Base-by-base conservation (phyloP, 2,888 invertebrate genomes). In the Diaphora mendica region DNA sequence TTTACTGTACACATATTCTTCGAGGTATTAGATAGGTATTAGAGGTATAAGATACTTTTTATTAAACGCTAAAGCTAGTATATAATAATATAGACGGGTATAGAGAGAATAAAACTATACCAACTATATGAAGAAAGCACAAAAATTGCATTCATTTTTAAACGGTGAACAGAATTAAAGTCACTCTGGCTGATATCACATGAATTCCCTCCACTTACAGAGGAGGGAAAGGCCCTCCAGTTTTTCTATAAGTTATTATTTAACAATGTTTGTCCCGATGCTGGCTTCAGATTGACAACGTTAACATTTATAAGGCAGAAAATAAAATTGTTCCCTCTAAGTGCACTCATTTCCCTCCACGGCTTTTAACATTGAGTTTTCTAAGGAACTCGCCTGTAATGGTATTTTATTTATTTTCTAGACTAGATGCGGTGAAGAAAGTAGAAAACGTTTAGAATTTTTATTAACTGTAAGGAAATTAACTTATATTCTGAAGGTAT, bases 321-420 rank as follows among this genome's bases (percentile, higher is more conserved):
- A 85, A 85, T 85, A 81, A 85, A 84, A 85, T 85, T 85, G 79
- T 83, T 78, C 68, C 71, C 30, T 26, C 73, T 78, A 82, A 85
- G 84, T 83, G 85, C 83, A 78, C 78, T 85, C 80, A 83, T 85
- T 81, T 82, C 77, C 82, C 76, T 77, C 70, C 62, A 62, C 59
- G 69, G 70, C 71, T 77, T 75, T 72, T 48, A 74, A 68, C 80
- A 77, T 83, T 85, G 82, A 85, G 77, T 86, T 82, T 82, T 79
- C 71, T 82, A 67, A 82, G 73, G 78, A 76, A 74, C 76, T 67
- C 69, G 67, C 71, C 70, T 70, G 72, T 75, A 62, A 69, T 70
- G 68, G 68, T 74, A 76, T 76, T 76, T 77, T 76, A 80, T 83
- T 81, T 76, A 76, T 76, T 70, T 67, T 68, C 51, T 75, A 72